A percentile compares a stretch with the other conserved stretches of the same genome.
These are phyloP conservation scores for Gymnodraco acuticeps DNA, from an alignment of 2,797 vertebrate species.

Conservation along the genomic window DNA sequence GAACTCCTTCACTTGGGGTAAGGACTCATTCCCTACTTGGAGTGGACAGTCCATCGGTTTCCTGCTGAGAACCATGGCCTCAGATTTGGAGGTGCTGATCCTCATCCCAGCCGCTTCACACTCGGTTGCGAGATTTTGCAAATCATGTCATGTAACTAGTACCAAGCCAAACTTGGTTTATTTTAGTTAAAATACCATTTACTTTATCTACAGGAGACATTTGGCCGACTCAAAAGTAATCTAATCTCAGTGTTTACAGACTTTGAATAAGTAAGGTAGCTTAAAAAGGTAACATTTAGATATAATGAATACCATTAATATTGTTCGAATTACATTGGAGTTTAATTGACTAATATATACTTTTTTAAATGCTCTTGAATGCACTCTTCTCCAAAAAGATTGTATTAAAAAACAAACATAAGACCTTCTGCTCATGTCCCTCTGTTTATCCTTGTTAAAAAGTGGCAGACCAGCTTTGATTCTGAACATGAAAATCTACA, in stretches of 20 bases:
- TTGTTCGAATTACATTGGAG: background rate
- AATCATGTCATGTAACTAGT: background rate
- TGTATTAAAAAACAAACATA: conserved; percentile 1
- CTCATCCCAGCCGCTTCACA: no score
- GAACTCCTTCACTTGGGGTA: no score
- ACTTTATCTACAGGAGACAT: background rate
- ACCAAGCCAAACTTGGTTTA: background rate
- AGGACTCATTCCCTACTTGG: no score
- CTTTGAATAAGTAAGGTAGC: background rate
- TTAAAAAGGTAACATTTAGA: no score
- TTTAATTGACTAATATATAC: no score
- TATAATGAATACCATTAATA: background rate
- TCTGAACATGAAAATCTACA: conserved; percentile 14
- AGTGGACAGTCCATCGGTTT: no score
- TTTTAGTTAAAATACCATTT: background rate
- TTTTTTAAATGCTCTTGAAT: no score
- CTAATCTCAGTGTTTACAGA: background rate
- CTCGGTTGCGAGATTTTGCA: background rate
- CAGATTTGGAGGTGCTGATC: no score
- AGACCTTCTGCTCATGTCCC: background rate
- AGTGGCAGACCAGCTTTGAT: conserved; percentile 1
- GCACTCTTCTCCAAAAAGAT: no score
- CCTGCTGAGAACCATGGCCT: no score
- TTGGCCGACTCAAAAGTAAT: background rate
- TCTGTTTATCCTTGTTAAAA: background rate